Percentiles rank a stretch among this genome's conserved stretches.
These are phyloP conservation scores for Drosophila phalerata DNA, from an alignment of 2,888 invertebrate genomes.

Conservation along the genomic window DNA sequence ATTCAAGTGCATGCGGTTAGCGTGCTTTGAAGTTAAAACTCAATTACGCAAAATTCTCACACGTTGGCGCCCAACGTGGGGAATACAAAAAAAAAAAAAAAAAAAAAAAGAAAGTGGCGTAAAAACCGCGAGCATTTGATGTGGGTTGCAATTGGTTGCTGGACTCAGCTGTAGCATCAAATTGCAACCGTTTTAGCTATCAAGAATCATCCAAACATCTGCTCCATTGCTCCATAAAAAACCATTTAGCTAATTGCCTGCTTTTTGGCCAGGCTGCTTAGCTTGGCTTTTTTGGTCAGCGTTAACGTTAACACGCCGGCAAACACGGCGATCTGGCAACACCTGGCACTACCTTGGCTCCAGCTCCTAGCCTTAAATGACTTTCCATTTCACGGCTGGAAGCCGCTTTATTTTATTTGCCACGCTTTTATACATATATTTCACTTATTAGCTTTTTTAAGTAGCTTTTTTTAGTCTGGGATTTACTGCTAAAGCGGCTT, in stretches of 20 bases:
- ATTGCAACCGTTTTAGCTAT: constrained; percentile 59
- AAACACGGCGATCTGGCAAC: constrained; percentile 42
- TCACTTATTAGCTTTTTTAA: constrained; percentile 40
- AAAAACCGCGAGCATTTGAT: constrained; percentile 47
- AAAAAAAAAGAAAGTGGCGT: not conserved
- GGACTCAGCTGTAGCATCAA: constrained; percentile 48
- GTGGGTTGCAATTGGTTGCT: constrained; percentile 57
- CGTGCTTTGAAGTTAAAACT: constrained; percentile 78
- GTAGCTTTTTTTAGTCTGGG: constrained; percentile 8
- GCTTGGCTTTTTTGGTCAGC: not conserved
- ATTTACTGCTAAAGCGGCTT: constrained; percentile 7
- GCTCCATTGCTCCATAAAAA: constrained; percentile 59
- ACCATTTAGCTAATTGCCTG: constrained; percentile 75
- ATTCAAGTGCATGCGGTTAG: constrained; percentile 76
- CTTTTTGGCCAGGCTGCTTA: not conserved
- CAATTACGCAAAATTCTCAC: constrained; percentile 82
- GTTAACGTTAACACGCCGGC: constrained; percentile 27
- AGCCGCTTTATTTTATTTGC: not conserved
- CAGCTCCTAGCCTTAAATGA: constrained; percentile 10
- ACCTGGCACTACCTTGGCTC: constrained; percentile 35
- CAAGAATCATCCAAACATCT: constrained; percentile 60
- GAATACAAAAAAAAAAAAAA: too few relatives aligned
- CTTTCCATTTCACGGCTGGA: constrained; percentile 59
- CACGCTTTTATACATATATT: constrained; percentile 43
- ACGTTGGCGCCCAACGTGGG: constrained; percentile 64